Conservation (phyloP, 1,140 invertebrate genomes). For the Drosophila biarmipes region DNA sequence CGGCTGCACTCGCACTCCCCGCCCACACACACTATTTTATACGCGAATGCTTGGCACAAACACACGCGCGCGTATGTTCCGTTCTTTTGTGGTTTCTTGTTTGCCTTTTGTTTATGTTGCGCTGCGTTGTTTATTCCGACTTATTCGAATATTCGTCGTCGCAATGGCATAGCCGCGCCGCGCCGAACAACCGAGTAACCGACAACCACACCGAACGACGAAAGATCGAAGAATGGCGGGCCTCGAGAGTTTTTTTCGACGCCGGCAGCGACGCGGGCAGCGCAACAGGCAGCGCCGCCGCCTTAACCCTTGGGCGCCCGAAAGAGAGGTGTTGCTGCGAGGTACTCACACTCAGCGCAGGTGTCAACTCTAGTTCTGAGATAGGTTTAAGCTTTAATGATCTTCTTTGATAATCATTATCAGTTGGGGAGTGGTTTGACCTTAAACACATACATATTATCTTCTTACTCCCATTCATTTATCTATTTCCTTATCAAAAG, state of each 20-base stretch:
- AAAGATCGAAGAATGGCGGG: constrained; percentile 67
- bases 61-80: constrained; percentile 28
- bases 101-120: constrained; percentile 74
- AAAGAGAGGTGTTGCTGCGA: not conserved
- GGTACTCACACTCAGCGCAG: not conserved
- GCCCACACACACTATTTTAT: constrained; percentile 38
- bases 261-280: constrained; percentile 29
- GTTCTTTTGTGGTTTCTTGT: constrained; percentile 62
- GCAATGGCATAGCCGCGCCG: constrained; percentile 14
- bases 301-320: constrained; percentile 29
- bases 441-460: too few species aligned
- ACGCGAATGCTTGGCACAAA: constrained; percentile 12
- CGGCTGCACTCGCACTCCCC: constrained; percentile 49
- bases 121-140: constrained; percentile 52
- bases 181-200: constrained; percentile 56
- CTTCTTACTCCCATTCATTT: too few species aligned
- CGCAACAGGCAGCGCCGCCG: constrained; percentile 15
- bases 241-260: constrained; percentile 16
- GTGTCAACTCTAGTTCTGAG: not conserved
- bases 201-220: constrained; percentile 72
- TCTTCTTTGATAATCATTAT: not conserved
- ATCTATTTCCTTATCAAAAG: too few species aligned
- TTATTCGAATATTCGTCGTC: constrained; percentile 55
- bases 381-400: not conserved
- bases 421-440: too few species aligned